Conservation (phyloP, 2,888 invertebrate genomes). For the Brenthis ino region DNA sequence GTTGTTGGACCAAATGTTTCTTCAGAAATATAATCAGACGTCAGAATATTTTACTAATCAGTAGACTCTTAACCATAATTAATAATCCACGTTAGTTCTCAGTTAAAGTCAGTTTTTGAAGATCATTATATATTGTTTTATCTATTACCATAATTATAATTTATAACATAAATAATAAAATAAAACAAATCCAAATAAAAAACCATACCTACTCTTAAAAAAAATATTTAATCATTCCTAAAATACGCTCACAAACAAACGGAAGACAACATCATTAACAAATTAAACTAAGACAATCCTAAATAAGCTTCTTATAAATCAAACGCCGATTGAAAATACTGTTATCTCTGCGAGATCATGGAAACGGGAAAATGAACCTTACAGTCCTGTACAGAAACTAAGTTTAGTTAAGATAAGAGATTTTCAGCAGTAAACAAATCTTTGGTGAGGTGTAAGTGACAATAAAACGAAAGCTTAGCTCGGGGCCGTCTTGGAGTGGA, state of each 20-base stretch:
- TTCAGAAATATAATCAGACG: no score
- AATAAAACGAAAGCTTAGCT: conserved; percentile 80
- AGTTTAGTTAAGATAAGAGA: conserved; percentile 45
- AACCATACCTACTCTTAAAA: no score
- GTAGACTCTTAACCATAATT: no score
- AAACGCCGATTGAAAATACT: conserved; percentile 20
- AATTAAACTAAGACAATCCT: conserved; percentile 51
- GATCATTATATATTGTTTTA: no score
- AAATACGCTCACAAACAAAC: conserved; percentile 1
- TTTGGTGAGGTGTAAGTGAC: conserved; percentile 78
- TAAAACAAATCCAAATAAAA: no score
- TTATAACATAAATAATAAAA: no score
- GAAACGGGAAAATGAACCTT: conserved; percentile 47
- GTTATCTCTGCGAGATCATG: conserved; percentile 7
- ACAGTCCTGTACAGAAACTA: conserved; percentile 42
- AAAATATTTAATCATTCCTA: background rate
- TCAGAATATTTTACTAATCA: no score
- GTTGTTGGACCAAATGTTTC: no score
- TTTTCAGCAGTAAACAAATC: conserved; percentile 64
- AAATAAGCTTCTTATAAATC: conserved; percentile 67
- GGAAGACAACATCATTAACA: conserved; percentile 35
- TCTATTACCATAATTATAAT: no score
- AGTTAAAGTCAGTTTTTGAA: no score
- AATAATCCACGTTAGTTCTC: no score
- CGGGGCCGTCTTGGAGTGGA: conserved; percentile 78